Conservation (phyloP, 2,113 vertebrate species). For the Hypanus sabinus region DNA sequence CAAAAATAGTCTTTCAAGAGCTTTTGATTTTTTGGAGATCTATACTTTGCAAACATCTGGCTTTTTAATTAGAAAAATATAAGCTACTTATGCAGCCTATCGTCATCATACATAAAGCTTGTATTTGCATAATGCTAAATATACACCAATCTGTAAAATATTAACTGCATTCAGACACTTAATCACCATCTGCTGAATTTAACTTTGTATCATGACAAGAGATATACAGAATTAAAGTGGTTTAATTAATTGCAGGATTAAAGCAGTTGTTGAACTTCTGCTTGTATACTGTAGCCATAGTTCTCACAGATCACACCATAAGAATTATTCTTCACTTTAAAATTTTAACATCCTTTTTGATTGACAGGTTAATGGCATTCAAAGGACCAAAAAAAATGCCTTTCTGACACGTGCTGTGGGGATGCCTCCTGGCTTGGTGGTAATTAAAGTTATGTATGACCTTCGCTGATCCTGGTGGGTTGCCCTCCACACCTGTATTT, state of each 20-base stretch:
- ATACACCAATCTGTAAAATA: not conserved
- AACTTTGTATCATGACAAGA: not conserved
- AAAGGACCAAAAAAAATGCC: not conserved
- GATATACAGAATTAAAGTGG: not conserved
- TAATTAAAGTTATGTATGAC: slow-evolving; percentile 22
- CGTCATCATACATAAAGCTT: no score
- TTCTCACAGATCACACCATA: not conserved
- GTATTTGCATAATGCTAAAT: not conserved
- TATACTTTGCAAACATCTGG: not conserved
- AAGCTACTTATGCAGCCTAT: not conserved
- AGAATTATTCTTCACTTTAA: not conserved
- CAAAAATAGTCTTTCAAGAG: no score
- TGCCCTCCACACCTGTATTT: slow-evolving; percentile 26
- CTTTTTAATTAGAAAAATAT: not conserved
- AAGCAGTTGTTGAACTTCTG: not conserved
- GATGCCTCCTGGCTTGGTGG: slow-evolving; percentile 26
- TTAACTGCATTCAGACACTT: not conserved
- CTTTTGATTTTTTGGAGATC: no score
- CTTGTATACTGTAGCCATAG: not conserved
- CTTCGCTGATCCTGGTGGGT: not conserved
- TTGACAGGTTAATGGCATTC: not conserved
- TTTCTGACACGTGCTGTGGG: slow-evolving; percentile 24
- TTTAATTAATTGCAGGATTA: not conserved
- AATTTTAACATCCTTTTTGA: not conserved
- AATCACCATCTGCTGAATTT: not conserved